Percentiles rank a stretch among this genome's conserved stretches.
Evolutionary conservation across 2,113 vertebrate genomes (phyloP).

Genomic region (Gnathonemus longibarbis): DNA sequence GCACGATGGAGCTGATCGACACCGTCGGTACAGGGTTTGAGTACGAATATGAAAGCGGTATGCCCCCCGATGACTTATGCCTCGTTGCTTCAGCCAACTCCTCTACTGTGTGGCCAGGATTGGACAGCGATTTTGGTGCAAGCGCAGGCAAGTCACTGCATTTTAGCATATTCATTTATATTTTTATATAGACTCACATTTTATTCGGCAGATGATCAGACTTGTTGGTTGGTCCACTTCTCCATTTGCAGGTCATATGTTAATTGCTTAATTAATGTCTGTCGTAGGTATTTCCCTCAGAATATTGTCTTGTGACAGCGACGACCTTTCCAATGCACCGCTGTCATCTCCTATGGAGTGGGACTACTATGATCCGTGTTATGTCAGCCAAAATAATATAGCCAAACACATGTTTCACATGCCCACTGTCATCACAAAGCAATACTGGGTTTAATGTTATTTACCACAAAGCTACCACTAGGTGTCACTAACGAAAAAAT

Average conservation of each 20-base stretch:
- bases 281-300: slow-evolving; percentile 64
- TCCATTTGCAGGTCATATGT: not conserved
- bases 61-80: slow-evolving; percentile 34
- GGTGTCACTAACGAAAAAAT: not conserved
- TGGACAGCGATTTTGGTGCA: slow-evolving; percentile 74
- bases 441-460: slow-evolving; percentile 64
- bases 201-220: not conserved
- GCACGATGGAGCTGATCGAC: slow-evolving; percentile 43
- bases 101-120: slow-evolving; percentile 55
- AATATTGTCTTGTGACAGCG: slow-evolving; percentile 68
- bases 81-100: slow-evolving; percentile 31
- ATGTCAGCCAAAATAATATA: slow-evolving; percentile 59
- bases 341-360: slow-evolving; percentile 60
- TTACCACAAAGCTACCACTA: not conserved
- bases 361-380: slow-evolving; percentile 73
- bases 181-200: not conserved
- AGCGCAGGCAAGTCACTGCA: slow-evolving; percentile 60
- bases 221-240: not conserved
- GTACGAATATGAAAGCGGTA: slow-evolving; percentile 46
- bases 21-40: slow-evolving; percentile 42
- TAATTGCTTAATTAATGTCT: not conserved
- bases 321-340: slow-evolving; percentile 49
- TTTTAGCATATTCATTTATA: not conserved
- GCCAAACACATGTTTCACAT: slow-evolving; percentile 50
- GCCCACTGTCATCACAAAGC: slow-evolving; percentile 49